Evolutionary conservation across 2,888 invertebrate genomes (phyloP).

Genomic region (Xestia xanthographa): DNA sequence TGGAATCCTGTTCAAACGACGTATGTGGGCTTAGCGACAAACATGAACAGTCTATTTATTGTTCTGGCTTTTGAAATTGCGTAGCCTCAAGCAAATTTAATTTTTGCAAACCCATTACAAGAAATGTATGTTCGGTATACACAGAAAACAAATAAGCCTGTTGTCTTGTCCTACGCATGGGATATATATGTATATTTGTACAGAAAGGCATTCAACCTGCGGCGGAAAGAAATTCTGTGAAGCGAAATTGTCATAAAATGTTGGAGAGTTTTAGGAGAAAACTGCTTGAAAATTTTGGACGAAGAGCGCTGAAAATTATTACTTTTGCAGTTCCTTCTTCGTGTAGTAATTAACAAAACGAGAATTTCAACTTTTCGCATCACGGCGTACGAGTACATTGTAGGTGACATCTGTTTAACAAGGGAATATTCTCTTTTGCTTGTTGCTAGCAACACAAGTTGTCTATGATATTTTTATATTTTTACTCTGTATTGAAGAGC

Average conservation of each 20-base stretch:
- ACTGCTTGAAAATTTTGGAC: conserved; percentile 5
- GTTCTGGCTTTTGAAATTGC: conserved; percentile 50
- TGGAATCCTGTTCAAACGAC: conserved; percentile 34
- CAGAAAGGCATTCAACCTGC: conserved; percentile 9
- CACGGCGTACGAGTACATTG: conserved; percentile 14
- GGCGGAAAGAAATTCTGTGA: conserved; percentile 29
- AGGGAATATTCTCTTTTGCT: background rate
- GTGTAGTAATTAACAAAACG: conserved; percentile 36
- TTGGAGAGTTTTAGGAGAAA: background rate
- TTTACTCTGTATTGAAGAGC: too few relatives aligned
- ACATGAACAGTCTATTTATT: conserved; percentile 38
- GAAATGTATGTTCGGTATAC: conserved; percentile 20
- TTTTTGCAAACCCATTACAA: conserved; percentile 49
- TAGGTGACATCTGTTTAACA: conserved; percentile 26
- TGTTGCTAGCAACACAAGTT: too few relatives aligned
- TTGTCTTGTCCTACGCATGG: conserved; percentile 18
- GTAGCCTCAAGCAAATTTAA: conserved; percentile 52
- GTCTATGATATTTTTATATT: too few relatives aligned
- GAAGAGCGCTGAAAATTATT: conserved; percentile 1
- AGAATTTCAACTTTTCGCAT: conserved; percentile 30
- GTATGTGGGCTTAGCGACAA: conserved; percentile 24
- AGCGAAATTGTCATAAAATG: conserved; percentile 21
- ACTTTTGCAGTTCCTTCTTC: conserved; percentile 23
- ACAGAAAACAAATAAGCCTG: conserved; percentile 47
- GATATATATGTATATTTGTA: conserved; percentile 42